Conservation (phyloP, 2,888 invertebrate species). For the Yponomeuta cagnagella region DNA sequence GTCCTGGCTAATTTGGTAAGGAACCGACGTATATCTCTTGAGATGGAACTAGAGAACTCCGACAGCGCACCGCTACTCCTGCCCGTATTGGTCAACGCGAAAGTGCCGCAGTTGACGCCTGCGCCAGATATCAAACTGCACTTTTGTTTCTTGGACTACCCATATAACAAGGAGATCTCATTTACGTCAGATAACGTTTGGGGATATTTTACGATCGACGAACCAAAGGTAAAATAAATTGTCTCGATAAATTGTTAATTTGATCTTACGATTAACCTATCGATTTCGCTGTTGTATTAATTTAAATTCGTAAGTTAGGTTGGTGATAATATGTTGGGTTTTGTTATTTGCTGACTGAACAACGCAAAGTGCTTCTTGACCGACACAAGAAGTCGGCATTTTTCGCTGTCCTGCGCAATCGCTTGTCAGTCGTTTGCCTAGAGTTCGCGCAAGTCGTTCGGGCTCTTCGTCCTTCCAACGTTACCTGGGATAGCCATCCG, state of each 20-base stretch:
- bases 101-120: constrained; percentile 61
- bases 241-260: background rate
- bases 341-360: too few relatives aligned
- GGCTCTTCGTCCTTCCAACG: too few relatives aligned
- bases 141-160: constrained; percentile 76
- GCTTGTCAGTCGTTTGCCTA: too few relatives aligned
- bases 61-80: constrained; percentile 70
- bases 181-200: constrained; percentile 64
- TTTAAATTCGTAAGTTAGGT: too few relatives aligned
- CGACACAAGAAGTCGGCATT: too few relatives aligned
- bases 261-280: too few relatives aligned
- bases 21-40: constrained; percentile 57
- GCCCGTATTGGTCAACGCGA: constrained; percentile 68
- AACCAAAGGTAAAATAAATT: constrained; percentile 42
- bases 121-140: constrained; percentile 70
- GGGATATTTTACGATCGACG: constrained; percentile 61
- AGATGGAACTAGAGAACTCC: constrained; percentile 74
- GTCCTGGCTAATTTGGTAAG: constrained; percentile 72
- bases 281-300: too few relatives aligned
- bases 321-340: too few relatives aligned
- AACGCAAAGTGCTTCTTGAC: too few relatives aligned
- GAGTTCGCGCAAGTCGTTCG: too few relatives aligned
- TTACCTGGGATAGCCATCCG: too few relatives aligned
- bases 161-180: constrained; percentile 64
- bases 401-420: too few relatives aligned